Conservation (phyloP, 2,888 invertebrate species). For the Agrilus mali region DNA sequence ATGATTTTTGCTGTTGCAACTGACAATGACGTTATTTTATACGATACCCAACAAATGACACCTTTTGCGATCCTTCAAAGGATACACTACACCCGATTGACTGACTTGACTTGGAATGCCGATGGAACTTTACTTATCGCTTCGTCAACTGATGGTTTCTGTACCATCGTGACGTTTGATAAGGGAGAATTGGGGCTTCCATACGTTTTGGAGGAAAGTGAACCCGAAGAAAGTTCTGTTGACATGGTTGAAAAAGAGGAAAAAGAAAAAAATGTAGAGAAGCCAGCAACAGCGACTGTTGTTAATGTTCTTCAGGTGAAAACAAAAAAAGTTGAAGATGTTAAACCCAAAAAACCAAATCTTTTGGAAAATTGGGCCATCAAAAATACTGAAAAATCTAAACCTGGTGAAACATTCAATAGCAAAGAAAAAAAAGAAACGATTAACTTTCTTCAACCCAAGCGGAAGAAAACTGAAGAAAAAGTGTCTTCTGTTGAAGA, state of each 20-base stretch:
- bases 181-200: constrained; percentile 56
- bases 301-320: constrained; percentile 4
- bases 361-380: constrained; percentile 28
- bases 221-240: constrained; percentile 22
- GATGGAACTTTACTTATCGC: constrained; percentile 63
- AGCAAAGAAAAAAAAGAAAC: constrained; percentile 1
- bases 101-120: constrained; percentile 77
- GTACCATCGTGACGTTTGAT: constrained; percentile 69
- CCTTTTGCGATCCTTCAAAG: constrained; percentile 73
- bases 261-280: constrained; percentile 18
- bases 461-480: constrained; percentile 35
- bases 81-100: constrained; percentile 81
- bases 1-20: constrained; percentile 88
- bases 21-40: constrained; percentile 70
- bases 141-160: constrained; percentile 84
- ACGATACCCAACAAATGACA: constrained; percentile 72
- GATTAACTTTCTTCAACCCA: not conserved
- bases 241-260: constrained; percentile 23
- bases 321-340: constrained; percentile 12
- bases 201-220: constrained; percentile 36
- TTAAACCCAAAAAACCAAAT: constrained; percentile 22
- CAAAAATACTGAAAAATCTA: constrained; percentile 10
- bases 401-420: not conserved
- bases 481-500: constrained; percentile 48
- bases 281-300: constrained; percentile 2